Conservation (phyloP, 2,797 vertebrate genomes). For the Mionectes olivaceus region DNA sequence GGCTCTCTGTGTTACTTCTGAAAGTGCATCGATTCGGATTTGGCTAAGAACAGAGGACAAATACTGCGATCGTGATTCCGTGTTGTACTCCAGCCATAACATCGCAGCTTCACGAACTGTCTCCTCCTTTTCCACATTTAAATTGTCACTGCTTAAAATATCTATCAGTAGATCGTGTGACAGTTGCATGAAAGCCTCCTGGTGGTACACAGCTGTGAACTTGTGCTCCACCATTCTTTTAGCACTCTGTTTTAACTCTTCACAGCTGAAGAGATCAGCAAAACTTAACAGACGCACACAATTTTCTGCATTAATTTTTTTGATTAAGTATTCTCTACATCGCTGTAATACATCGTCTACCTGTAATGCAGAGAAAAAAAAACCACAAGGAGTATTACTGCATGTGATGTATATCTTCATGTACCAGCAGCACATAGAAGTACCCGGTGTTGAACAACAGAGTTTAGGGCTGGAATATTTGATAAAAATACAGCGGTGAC, state of each 20-base stretch:
- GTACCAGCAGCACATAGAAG: not conserved
- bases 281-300: conserved; percentile 97
- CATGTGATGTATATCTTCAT: not conserved
- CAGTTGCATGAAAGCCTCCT: conserved; percentile 96
- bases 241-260: conserved; percentile 94
- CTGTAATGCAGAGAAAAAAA: conserved; percentile 72
- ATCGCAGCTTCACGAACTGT: conserved; percentile 98
- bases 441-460: not conserved
- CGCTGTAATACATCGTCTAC: conserved; percentile 95
- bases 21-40: conserved; percentile 96
- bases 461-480: not conserved
- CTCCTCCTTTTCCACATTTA: conserved; percentile 99
- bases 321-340: conserved; percentile 96
- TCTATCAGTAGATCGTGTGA: conserved; percentile 95
- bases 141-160: conserved; percentile 97
- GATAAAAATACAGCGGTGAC: not conserved
- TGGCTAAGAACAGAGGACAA: conserved; percentile 97
- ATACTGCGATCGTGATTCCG: conserved; percentile 94
- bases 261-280: conserved; percentile 96
- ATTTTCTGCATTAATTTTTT: conserved; percentile 98
- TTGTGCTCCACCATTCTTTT: conserved; percentile 99
- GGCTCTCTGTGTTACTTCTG: conserved; percentile 96
- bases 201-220: conserved; percentile 93
- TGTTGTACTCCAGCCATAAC: conserved; percentile 98
- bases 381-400: not conserved